phyloP scores from a whole-genome alignment of 2,888 invertebrate genomes.

The Brachynemurus nebulosus region DNA sequence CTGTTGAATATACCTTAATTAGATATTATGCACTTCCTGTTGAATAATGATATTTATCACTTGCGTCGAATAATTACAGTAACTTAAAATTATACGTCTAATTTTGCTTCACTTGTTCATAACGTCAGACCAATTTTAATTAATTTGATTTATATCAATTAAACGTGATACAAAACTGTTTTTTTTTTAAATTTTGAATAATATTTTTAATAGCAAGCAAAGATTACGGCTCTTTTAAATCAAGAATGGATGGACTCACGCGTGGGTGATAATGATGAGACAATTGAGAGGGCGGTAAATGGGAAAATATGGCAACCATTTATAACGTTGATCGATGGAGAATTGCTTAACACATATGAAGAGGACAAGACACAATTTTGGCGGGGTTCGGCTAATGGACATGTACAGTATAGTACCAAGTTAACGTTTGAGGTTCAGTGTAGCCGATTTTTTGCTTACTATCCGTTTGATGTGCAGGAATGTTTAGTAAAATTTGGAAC shows the following conservation, averaged over 20 bases:
- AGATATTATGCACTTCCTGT: too few relatives aligned
- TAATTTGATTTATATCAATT: too few relatives aligned
- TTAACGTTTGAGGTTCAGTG: background rate
- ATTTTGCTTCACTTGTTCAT: too few relatives aligned
- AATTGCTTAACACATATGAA: background rate
- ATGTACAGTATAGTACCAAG: background rate
- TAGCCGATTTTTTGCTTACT: background rate
- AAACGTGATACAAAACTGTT: too few relatives aligned
- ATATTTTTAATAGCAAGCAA: too few relatives aligned
- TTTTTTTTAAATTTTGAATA: too few relatives aligned
- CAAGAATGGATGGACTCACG: background rate
- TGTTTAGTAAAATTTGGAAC: background rate
- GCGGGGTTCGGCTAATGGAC: background rate
- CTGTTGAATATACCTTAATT: too few relatives aligned
- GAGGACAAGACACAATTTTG: background rate
- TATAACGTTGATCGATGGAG: background rate
- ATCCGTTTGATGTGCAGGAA: background rate
- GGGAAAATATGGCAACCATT: constrained; percentile 1
- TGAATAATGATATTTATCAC: too few relatives aligned
- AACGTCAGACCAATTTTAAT: too few relatives aligned
- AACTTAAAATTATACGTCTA: too few relatives aligned
- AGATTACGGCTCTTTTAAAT: background rate
- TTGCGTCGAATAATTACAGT: too few relatives aligned
- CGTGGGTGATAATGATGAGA: background rate
- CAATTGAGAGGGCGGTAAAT: background rate